Base-by-base conservation (phyloP, 1,140 invertebrate genomes). In the Nebria ingens region DNA sequence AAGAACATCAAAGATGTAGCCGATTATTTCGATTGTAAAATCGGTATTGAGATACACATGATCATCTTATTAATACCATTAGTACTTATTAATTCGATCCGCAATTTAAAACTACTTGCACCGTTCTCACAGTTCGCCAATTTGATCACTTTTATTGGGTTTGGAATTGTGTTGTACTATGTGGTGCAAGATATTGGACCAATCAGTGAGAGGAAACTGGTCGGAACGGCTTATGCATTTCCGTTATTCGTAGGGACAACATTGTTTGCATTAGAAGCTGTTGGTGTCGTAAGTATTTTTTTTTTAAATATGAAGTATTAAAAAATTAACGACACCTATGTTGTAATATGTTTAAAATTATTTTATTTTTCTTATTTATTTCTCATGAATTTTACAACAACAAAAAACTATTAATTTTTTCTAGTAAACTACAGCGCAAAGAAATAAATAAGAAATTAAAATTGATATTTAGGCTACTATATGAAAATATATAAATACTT, bases 251-350 rank as follows among this genome's bases (percentile, higher is more conserved):
- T 95, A 68, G 91, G 91, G 0, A 93, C 89, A 0, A 87, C 87
- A 0, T 73, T 96, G 2, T 96, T 93, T 73, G 88, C 92, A 0
- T 74, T 94, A 50, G 91, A 94, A 69, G 91, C 91, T 13, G 91
- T 95, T 23, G 88, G 87, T 21, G 85, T 91, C 69, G 87, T 90
- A 66, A 76, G 82, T 81, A 25, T 11, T 50, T 45, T 45, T 45
- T 12, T 12, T 45, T 45, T 17, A 45, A 4, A 12, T 11, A 12
- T 17, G 9, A 12, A 17, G 4, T 13, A 29, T 6, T 6, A 29
- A 29, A 29, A 6, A 6, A 29, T 29, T 29, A 29, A 6, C 4
- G 4, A 6, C 25, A 6, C 13, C 13, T 6, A 6, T 4, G 25
- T 29, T 29, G 4, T 29, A 4, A 29, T 29, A 29, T 6, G 25